Percentiles rank a stretch among this genome's conserved stretches.
Evolutionary conservation across 2,888 invertebrate genomes (phyloP).

Genomic region (Drosophila demipolita): DNA sequence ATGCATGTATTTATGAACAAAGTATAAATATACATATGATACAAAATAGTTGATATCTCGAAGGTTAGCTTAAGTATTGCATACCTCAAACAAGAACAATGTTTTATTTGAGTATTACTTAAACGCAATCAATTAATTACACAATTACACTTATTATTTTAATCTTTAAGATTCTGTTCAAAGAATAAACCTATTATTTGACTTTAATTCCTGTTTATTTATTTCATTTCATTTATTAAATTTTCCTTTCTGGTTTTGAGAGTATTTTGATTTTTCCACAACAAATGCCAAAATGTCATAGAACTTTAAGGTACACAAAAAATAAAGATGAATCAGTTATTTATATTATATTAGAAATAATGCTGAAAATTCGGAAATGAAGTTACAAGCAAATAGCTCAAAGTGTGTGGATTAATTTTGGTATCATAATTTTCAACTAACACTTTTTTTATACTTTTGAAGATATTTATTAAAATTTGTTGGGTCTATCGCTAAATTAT

Average conservation of each 20-base stretch:
- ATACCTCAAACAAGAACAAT: conserved; percentile 40
- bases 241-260: background rate
- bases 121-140: conserved; percentile 18
- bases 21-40: background rate
- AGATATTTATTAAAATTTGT: background rate
- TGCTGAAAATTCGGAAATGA: background rate
- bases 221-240: conserved; percentile 6
- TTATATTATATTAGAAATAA: background rate
- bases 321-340: background rate
- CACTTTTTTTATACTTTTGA: background rate
- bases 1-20: background rate
- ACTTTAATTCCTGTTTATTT: conserved; percentile 30
- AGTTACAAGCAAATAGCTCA: background rate
- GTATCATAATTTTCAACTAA: background rate
- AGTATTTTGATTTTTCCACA: conserved; percentile 1
- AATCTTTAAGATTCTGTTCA: conserved; percentile 46
- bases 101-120: conserved; percentile 28
- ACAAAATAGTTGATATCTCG: background rate
- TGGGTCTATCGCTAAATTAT: background rate
- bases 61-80: conserved; percentile 32
- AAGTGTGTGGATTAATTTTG: background rate
- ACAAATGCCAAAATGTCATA: background rate
- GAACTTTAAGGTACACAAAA: background rate
- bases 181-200: conserved; percentile 62
- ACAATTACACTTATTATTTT: conserved; percentile 33